Conservation (phyloP, 2,888 invertebrate species). For the Caenorhabditis afra region DNA sequence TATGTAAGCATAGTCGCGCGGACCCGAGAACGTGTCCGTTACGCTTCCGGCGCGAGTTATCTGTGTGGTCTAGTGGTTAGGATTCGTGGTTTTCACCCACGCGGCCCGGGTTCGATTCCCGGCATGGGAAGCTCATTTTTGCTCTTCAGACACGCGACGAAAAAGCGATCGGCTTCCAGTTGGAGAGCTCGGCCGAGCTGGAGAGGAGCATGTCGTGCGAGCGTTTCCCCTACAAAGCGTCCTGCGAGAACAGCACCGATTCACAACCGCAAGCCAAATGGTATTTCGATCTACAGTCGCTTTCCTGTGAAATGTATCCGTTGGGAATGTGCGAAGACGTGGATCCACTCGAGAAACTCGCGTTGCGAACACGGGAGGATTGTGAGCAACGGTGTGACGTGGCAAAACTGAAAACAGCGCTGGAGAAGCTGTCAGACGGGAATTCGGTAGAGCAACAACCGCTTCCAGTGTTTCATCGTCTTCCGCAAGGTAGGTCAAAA, state of each 20-base stretch:
- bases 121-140: conserved; percentile 76
- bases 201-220: conserved; percentile 37
- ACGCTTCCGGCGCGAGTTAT: too few species aligned
- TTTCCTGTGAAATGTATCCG: conserved; percentile 52
- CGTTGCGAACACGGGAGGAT: conserved; percentile 35
- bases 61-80: conserved; percentile 61
- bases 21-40: too few species aligned
- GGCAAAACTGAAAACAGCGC: conserved; percentile 38
- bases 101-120: conserved; percentile 80
- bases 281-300: conserved; percentile 51
- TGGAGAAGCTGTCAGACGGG: conserved; percentile 19
- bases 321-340: conserved; percentile 47
- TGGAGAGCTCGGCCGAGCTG: conserved; percentile 38
- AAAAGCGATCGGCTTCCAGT: conserved; percentile 23
- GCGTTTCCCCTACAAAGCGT: conserved; percentile 24
- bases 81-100: conserved; percentile 76
- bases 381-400: conserved; percentile 54
- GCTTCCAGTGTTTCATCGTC: neutral
- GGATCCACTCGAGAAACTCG: conserved; percentile 31
- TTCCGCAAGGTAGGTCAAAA: neutral
- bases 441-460: conserved; percentile 7
- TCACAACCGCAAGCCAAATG: conserved; percentile 42
- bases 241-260: neutral
- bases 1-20: too few species aligned
- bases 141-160: neutral